A percentile compares a stretch with the other conserved stretches of the same genome.
phyloP scores from a whole-genome alignment of 2,888 invertebrate species.

The Choristoneura rosaceana region DNA sequence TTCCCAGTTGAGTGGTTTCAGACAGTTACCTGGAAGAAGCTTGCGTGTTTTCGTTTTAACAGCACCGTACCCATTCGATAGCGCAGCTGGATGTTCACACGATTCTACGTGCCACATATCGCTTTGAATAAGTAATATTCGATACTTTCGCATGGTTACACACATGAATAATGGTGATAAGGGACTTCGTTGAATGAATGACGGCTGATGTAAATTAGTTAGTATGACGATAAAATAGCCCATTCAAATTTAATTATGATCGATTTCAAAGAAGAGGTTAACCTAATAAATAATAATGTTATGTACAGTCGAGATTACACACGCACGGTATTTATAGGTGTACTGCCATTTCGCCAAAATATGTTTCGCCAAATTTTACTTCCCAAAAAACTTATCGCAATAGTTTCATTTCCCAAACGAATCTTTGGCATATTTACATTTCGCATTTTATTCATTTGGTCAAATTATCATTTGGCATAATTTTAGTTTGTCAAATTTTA shows the following conservation, averaged over 20 bases:
- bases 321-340: too few species aligned
- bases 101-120: conserved; percentile 39
- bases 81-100: conserved; percentile 45
- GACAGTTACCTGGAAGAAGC: conserved; percentile 30
- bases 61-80: conserved; percentile 36
- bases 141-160: conserved; percentile 43
- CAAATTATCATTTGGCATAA: too few species aligned
- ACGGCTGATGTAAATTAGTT: conserved; percentile 28
- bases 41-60: conserved; percentile 44
- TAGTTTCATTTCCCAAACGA: too few species aligned
- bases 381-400: too few species aligned
- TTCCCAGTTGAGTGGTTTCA: conserved; percentile 27
- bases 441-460: too few species aligned
- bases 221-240: conserved; percentile 14
- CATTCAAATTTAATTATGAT: conserved; percentile 5
- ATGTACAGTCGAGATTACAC: background rate
- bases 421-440: too few species aligned
- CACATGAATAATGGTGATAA: conserved; percentile 40
- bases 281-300: background rate
- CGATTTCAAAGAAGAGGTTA: background rate
- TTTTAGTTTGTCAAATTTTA: too few species aligned
- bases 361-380: too few species aligned
- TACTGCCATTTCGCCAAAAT: too few species aligned
- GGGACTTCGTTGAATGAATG: conserved; percentile 36
- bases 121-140: conserved; percentile 47